These are phyloP conservation scores for Agrochola litura DNA, from an alignment of 2,888 invertebrate genomes.

Conservation along the genomic window DNA sequence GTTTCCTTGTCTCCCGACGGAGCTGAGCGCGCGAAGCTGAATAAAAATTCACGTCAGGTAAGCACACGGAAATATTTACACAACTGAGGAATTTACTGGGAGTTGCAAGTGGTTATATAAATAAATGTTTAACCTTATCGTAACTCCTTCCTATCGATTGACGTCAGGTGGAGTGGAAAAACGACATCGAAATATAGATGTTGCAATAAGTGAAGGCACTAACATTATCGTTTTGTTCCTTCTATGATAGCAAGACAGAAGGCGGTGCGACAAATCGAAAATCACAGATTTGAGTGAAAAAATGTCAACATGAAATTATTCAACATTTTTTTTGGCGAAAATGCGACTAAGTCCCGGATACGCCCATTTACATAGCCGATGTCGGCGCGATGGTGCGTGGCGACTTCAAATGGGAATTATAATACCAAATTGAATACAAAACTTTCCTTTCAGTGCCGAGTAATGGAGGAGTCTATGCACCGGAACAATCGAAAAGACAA, in stretches of 20 bases:
- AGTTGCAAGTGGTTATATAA: constrained; percentile 77
- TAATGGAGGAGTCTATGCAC: constrained; percentile 91
- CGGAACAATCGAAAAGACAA: constrained; percentile 91
- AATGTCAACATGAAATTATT: constrained; percentile 74
- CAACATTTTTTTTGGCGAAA: constrained; percentile 84
- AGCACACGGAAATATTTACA: constrained; percentile 86
- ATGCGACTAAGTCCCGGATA: constrained; percentile 88
- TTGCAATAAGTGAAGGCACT: constrained; percentile 6
- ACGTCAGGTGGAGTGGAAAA: constrained; percentile 41
- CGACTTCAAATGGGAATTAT: constrained; percentile 91
- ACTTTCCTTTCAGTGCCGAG: constrained; percentile 91
- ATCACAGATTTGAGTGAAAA: constrained; percentile 71
- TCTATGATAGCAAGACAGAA: not conserved
- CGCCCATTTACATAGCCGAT: constrained; percentile 90
- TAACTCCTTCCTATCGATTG: constrained; percentile 65
- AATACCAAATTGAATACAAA: constrained; percentile 91
- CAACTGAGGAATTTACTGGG: constrained; percentile 79
- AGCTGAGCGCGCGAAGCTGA: constrained; percentile 79
- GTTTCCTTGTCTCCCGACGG: constrained; percentile 87
- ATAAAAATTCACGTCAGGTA: constrained; percentile 88
- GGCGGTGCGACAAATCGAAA: constrained; percentile 51
- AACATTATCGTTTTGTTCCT: not conserved
- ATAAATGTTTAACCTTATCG: constrained; percentile 73
- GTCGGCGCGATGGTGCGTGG: constrained; percentile 90
- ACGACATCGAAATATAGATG: constrained; percentile 18